phyloP scores from a whole-genome alignment of 1,140 invertebrate species.

The Macrobrachium nipponense region DNA sequence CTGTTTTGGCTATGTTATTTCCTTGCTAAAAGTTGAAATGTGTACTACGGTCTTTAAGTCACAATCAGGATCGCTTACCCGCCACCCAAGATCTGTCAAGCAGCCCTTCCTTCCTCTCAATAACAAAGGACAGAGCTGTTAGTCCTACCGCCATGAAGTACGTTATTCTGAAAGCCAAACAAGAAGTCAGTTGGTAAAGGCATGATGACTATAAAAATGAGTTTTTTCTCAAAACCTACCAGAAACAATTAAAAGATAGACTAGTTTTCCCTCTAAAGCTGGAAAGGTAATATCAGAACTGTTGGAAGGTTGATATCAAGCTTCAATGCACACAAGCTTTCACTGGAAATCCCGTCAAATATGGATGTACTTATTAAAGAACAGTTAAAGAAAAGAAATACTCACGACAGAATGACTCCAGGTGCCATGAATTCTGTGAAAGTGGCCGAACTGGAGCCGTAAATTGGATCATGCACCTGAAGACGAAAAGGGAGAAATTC shows the following conservation, averaged over 20 bases:
- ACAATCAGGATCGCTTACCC: slow-evolving; percentile 66
- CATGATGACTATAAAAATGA: not conserved
- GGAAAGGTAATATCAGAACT: not conserved
- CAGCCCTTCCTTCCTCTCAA: slow-evolving; percentile 92
- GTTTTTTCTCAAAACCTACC: slow-evolving; percentile 32
- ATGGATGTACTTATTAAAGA: slow-evolving; percentile 1
- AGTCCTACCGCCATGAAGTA: slow-evolving; percentile 96
- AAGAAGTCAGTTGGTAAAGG: not conserved
- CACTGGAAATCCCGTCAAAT: not conserved
- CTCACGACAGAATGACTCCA: slow-evolving; percentile 81
- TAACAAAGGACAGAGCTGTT: slow-evolving; percentile 90
- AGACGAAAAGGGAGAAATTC: not conserved
- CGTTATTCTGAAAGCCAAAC: slow-evolving; percentile 79
- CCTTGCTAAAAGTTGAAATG: not conserved
- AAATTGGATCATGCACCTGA: slow-evolving; percentile 81
- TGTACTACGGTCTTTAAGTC: not conserved
- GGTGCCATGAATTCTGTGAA: slow-evolving; percentile 84
- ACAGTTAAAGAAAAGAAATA: slow-evolving; percentile 76
- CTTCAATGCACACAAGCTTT: not conserved
- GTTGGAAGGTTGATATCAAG: not conserved
- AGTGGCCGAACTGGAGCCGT: slow-evolving; percentile 71
- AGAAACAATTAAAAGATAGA: slow-evolving; percentile 64
- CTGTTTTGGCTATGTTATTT: too few species aligned
- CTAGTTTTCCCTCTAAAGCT: too few species aligned
- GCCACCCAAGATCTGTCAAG: slow-evolving; percentile 90